Percentiles rank a stretch among this genome's conserved stretches.
Evolutionary conservation across 2,113 vertebrate species (phyloP).

Genomic region (Butorides virescens): DNA sequence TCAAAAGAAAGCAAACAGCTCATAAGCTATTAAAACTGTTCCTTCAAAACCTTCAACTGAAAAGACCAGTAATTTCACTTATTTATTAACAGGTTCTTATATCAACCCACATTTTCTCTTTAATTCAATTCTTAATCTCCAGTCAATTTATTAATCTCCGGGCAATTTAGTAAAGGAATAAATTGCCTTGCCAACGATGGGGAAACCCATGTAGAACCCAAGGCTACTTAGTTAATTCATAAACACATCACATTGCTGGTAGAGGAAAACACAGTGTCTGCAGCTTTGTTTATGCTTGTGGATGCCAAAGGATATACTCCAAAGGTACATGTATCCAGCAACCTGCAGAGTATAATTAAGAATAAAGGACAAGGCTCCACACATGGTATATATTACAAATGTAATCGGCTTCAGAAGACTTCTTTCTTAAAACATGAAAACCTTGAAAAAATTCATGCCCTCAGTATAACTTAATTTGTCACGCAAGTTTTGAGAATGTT

Average conservation of each 20-base stretch:
- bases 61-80: not conserved
- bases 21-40: not conserved
- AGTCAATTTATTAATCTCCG: not conserved
- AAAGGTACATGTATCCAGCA: conserved; percentile 9
- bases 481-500: not conserved
- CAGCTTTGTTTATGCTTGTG: conserved; percentile 62
- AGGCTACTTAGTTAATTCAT: conserved; percentile 37
- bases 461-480: not conserved
- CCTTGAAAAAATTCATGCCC: not conserved
- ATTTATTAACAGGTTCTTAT: not conserved
- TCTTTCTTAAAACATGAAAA: not conserved
- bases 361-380: conserved; percentile 11
- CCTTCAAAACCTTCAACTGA: not conserved
- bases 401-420: not conserved
- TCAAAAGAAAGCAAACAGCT: conserved; percentile 3
- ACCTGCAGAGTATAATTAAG: conserved; percentile 42
- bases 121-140: not conserved
- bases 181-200: not conserved
- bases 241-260: conserved; percentile 21
- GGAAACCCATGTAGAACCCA: conserved; percentile 8
- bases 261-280: conserved; percentile 35
- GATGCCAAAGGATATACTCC: conserved; percentile 39
- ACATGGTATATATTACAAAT: not conserved
- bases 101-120: not conserved
- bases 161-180: not conserved